These are phyloP conservation scores for Nephila pilipes DNA, from an alignment of 1,140 invertebrate species.

Conservation along the genomic window DNA sequence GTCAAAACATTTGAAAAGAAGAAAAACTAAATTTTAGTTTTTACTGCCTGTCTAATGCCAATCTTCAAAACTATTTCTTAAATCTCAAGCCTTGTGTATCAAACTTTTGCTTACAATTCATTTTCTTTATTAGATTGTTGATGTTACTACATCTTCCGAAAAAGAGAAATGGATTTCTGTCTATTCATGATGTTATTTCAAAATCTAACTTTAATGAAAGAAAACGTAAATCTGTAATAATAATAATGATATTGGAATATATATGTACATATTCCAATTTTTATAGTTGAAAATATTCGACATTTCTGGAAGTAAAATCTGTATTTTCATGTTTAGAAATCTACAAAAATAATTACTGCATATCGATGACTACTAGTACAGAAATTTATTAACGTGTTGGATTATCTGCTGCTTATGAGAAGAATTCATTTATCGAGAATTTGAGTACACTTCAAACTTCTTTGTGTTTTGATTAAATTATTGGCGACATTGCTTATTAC, in stretches of 20 bases:
- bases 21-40: background rate
- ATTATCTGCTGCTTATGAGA: no score
- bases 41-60: background rate
- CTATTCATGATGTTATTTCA: background rate
- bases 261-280: background rate
- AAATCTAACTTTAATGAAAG: constrained; percentile 5
- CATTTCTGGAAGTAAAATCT: background rate
- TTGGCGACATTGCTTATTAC: no score
- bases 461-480: no score
- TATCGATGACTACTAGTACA: no score
- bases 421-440: no score
- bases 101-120: constrained; percentile 7
- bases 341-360: no score
- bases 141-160: background rate
- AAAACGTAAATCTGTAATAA: background rate
- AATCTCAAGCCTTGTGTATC: background rate
- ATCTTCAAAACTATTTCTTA: background rate
- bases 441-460: no score
- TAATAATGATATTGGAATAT: no score
- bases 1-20: background rate
- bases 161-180: background rate
- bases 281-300: background rate
- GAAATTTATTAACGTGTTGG: no score
- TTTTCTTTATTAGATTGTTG: background rate
- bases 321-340: no score